A percentile compares a stretch with the other conserved stretches of the same genome.
Conservation (phyloP, 2,888 invertebrate species). For the Trissolcus japonicus region DNA sequence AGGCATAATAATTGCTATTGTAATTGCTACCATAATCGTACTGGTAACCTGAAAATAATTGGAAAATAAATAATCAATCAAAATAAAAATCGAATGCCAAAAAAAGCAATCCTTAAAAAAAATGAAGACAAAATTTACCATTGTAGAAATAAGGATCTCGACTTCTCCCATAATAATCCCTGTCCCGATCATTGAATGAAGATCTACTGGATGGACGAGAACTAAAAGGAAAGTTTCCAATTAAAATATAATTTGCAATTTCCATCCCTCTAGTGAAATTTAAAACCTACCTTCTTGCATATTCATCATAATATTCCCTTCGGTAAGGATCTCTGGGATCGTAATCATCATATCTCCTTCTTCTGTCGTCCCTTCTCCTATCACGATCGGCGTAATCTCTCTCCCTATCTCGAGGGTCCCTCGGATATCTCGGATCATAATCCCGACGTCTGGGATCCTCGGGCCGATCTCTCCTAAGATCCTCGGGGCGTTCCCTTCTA, state of each 20-base stretch:
- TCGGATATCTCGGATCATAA: constrained; percentile 67
- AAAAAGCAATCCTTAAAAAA: too few relatives aligned
- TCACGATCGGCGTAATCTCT: constrained; percentile 67
- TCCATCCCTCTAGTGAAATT: neutral
- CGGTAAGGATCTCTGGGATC: constrained; percentile 69
- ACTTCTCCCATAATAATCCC: constrained; percentile 68
- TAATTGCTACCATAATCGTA: constrained; percentile 71
- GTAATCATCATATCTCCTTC: constrained; percentile 71
- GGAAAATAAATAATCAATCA: neutral
- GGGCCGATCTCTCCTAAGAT: constrained; percentile 61
- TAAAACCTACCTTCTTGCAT: constrained; percentile 66
- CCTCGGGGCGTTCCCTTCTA: constrained; percentile 65
- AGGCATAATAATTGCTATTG: constrained; percentile 79
- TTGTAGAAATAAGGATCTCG: constrained; percentile 72
- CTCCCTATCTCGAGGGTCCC: constrained; percentile 65
- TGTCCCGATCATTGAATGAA: constrained; percentile 73
- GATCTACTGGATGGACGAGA: constrained; percentile 75
- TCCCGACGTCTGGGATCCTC: constrained; percentile 47
- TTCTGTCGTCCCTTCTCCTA: constrained; percentile 70
- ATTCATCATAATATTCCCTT: constrained; percentile 73
- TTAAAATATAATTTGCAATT: constrained; percentile 6
- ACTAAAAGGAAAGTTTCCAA: constrained; percentile 54
- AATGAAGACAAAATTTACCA: constrained; percentile 56
- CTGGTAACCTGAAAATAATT: constrained; percentile 62
- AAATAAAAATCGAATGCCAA: neutral